Conservation (phyloP, 2,113 vertebrate species). For the Erpornis zantholeuca region DNA sequence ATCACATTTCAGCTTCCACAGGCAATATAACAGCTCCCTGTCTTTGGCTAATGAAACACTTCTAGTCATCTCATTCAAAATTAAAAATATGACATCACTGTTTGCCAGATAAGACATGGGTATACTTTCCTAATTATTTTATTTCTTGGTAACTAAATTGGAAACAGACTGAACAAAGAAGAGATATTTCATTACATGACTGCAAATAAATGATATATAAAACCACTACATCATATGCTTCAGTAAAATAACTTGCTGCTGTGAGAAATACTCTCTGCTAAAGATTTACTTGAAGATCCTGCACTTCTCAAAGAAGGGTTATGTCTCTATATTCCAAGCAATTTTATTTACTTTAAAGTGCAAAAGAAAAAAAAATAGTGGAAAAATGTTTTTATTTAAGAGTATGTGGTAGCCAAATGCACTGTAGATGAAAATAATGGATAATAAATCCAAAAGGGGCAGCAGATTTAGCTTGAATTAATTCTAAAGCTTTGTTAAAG, state of each 20-base stretch:
- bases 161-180: background rate
- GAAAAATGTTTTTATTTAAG: background rate
- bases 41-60: background rate
- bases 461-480: background rate
- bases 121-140: background rate
- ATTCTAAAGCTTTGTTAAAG: conserved; percentile 36
- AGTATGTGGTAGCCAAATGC: background rate
- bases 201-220: background rate
- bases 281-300: background rate
- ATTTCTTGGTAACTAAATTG: background rate
- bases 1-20: background rate
- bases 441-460: conserved; percentile 8
- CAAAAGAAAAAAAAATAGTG: background rate
- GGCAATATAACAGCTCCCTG: background rate
- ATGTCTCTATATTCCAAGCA: background rate
- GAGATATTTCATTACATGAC: background rate
- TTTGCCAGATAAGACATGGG: background rate
- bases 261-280: background rate
- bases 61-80: background rate
- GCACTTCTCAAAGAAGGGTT: background rate
- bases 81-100: background rate
- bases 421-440: background rate
- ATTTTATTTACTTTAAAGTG: background rate
- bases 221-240: background rate
- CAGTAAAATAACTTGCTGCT: background rate